Evolutionary conservation across 2,888 invertebrate genomes (phyloP), one percentile per base, ranked within the genome.

Genomic region (Drosophila anomelani): DNA sequence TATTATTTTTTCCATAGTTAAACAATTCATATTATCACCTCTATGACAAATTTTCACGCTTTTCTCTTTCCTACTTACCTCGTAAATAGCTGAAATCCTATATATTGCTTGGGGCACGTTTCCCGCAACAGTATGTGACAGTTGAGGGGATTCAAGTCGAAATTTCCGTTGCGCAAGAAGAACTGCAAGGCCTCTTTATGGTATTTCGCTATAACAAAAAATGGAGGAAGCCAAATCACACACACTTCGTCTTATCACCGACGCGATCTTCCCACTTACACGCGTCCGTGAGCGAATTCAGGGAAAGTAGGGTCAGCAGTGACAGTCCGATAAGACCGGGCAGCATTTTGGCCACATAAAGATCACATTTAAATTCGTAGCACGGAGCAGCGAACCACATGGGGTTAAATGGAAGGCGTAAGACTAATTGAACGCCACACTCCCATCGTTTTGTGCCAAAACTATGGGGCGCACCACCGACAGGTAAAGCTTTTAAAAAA

Each of bases 101-200:
- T 79, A 60, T 84, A 90, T 7, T 79, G 74, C 58, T 80, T 81
- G 13, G 91, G 90, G 51, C 91, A 91, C 10, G 81, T 79, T 78
- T 88, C 78, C 57, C 71, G 75, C 47, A 78, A 56, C 34, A 86
- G 55, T 53, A 91, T 53, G 53, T 86, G 81, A 62, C 91, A 91
- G 64, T 90, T 84, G 17, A 91, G 75, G 13, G 90, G 91, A 69
- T 90, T 90, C 23, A 91, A 72, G 68, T 90, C 80, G 36, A 91
- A 89, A 49, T 90, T 80, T 32, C 82, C 85, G 53, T 85, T 90
- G 23, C 80, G 80, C 61, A 81, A 75, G 36, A 87, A 77, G 75
- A 82, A 89, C n/a, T 76, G 73, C 57, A 85, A 63, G 13, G 78
- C 58, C 10, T 85, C 88, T 34, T 38, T 38, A 23, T 68, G 70